Evolutionary conservation across 2,113 vertebrate genomes (phyloP), one percentile per base, ranked within the genome.

Genomic region (Poeciliopsis prolifica): DNA sequence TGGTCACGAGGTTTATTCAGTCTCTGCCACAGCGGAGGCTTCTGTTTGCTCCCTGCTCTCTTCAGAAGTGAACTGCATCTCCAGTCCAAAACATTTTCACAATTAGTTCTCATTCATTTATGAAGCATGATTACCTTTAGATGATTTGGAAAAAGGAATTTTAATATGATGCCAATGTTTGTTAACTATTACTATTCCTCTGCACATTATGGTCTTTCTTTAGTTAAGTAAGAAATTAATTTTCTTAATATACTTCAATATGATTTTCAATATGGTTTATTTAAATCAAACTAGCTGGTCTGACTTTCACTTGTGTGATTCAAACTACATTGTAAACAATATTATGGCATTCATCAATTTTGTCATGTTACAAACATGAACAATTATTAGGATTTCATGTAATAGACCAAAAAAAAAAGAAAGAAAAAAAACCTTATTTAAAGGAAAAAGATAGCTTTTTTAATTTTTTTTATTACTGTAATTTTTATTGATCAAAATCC

Each of bases 1-100:
- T 8, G 42, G 74, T 89, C 87, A 86, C 83, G 88, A 86, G 84
- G 33, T 72, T 77, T 72, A 61, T 48, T 77, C 71, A 14, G 74
- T 74, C 75, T 10, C 40, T 76, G 71, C 72, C 30, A 0, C 69
- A 58, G 71, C 58, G 69, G n/a, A 58, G 65, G 82, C 29, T 65
- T 82, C 66, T 40, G 72, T 75, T 83, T 78, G 58, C 65, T 77
- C 61, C 40, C 70, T 40, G 76, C 61, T 81, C 66, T 64, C 29
- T 48, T 62, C 68, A 42, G 29, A 54, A 30, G 74, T 65, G 29
- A 79, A 68, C 73, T n/a, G 3, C 26, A 76, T 79, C 79, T 61
- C 58, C 35, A 71, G 64, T 60, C 26, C 66, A 64, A 65, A 35
- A 51, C 58, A 14, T 70, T 61, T 65, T 61, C 6, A 26, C n/a